Base-by-base conservation (phyloP, 2,888 invertebrate genomes). In the Maniola hyperantus region DNA sequence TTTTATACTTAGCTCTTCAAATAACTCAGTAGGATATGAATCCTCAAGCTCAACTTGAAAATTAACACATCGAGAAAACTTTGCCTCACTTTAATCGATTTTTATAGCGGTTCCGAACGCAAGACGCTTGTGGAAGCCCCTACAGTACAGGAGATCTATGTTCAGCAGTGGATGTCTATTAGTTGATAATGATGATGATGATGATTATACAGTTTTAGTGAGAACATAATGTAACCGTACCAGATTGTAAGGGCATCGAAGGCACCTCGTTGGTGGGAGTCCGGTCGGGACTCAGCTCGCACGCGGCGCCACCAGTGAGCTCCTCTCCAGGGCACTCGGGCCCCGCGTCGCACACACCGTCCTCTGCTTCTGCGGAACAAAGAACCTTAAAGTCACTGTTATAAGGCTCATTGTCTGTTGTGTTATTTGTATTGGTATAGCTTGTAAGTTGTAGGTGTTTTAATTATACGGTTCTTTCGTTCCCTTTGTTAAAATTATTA, bases 221-320 rank as follows among this genome's bases (percentile, higher is more conserved):
- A 2, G 7, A 15, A 6, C 4, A 18, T 48, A 10, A 48, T 10
- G 18, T 8, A 18, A 18, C 8, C 8, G 20, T 75, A 91, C 91
- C 91, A 91, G 82, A 92, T 85, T 84, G 91, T 90, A 88, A 91
- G 88, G 84, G 89, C 89, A 77, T 90, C 87, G 82, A 91, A 77
- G 91, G 91, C 76, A 74, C 84, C 78, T 92, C 92, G 91, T 92
- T 92, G 91, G 92, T 92, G 77, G 92, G 92, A 51, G 92, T 92
- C 88, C 89, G 79, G 78, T 92, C 92, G 75, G 89, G 92, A 84
- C 88, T 91, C 92, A 89, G 88, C 72, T 89, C 90, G 81, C 74
- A 83, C 83, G 79, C 85, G 89, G 72, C 92, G 87, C 84, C 91
- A 88, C 87, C 90, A 89, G 67, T 81, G 78, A 54, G 82, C 78